Conservation (phyloP, 2,113 vertebrate species). For the Alces alces region DNA sequence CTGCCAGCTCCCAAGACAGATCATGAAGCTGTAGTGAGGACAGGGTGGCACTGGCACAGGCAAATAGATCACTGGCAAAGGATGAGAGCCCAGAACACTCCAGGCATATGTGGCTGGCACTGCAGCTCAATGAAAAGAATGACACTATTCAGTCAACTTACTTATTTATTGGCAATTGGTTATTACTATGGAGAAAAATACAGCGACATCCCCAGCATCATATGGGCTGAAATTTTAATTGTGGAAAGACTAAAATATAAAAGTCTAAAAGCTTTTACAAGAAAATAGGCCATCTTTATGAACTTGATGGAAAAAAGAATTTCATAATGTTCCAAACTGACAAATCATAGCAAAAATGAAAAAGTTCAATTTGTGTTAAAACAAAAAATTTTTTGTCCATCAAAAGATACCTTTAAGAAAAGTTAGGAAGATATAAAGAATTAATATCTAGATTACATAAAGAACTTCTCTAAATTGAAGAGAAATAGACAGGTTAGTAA, state of each 20-base stretch:
- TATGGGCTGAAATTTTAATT: not conserved
- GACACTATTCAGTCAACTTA: not conserved
- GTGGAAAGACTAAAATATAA: not conserved
- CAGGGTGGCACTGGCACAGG: not conserved
- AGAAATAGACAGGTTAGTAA: not conserved
- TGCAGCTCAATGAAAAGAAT: not conserved
- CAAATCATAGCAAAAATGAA: not conserved
- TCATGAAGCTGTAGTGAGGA: not conserved
- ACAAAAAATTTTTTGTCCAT: not conserved
- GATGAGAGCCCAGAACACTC: not conserved
- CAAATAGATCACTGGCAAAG: not conserved
- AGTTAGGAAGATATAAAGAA: not conserved
- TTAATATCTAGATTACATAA: not conserved
- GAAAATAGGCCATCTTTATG: not conserved
- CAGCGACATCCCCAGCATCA: not conserved
- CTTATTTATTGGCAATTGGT: not conserved
- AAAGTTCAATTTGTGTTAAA: not conserved
- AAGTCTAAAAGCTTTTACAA: not conserved
- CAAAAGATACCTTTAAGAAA: not conserved
- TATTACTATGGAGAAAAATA: not conserved
- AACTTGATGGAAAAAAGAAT: not conserved
- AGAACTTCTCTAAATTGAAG: not conserved
- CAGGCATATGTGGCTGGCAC: fast-evolving
- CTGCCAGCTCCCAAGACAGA: not conserved
- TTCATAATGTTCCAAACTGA: not conserved